Evolutionary conservation across 2,888 invertebrate species (phyloP).

Genomic region (Torymus auratus): DNA sequence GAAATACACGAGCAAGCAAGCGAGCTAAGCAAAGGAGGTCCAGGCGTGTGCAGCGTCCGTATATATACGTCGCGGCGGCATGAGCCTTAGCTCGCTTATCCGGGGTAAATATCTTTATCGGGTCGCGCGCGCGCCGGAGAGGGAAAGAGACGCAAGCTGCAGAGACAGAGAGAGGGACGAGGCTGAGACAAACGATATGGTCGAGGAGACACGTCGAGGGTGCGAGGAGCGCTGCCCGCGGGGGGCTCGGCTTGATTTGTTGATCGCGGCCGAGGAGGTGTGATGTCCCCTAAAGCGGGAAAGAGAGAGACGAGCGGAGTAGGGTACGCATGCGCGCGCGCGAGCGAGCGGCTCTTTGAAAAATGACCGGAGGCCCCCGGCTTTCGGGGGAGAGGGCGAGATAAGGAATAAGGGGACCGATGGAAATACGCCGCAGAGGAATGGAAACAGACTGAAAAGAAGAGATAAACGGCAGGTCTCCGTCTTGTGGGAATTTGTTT

Average conservation of each 20-base stretch:
- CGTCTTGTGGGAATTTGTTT: conserved; percentile 37
- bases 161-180: conserved; percentile 43
- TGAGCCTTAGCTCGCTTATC: conserved; percentile 62
- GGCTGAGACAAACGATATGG: conserved; percentile 51
- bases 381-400: conserved; percentile 14
- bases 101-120: conserved; percentile 69
- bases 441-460: conserved; percentile 44
- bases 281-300: conserved; percentile 53
- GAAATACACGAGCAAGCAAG: conserved; percentile 1
- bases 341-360: conserved; percentile 41
- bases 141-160: background rate
- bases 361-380: conserved; percentile 42
- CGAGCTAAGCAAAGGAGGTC: background rate
- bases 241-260: conserved; percentile 54
- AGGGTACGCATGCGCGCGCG: background rate
- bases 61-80: conserved; percentile 5
- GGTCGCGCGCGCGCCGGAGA: conserved; percentile 26
- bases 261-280: conserved; percentile 49
- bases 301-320: conserved; percentile 31
- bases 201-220: conserved; percentile 40
- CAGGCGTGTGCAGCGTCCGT: conserved; percentile 47
- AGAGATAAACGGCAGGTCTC: conserved; percentile 51
- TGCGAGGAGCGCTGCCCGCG: background rate
- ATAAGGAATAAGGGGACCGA: conserved; percentile 28
- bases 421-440: conserved; percentile 10